phyloP scores from a whole-genome alignment of 2,113 vertebrate genomes.

The Mormoops blainvillei region DNA sequence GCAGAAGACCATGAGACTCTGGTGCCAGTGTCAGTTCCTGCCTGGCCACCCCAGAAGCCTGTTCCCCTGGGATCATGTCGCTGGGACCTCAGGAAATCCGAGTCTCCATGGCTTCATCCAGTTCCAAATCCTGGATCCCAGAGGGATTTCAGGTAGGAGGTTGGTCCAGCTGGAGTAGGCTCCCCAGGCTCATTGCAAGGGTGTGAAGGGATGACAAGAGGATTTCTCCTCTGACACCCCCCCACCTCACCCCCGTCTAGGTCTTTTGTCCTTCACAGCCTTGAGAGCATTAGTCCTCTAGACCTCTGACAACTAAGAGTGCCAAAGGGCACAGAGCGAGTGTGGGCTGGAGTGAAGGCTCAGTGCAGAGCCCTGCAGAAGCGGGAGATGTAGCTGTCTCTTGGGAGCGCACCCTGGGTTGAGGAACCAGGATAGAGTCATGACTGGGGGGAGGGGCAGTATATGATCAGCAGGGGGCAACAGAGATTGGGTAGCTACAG shows the following conservation, averaged over 20 bases:
- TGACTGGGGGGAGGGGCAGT: background rate
- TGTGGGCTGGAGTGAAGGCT: background rate
- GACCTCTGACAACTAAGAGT: background rate
- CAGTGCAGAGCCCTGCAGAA: background rate
- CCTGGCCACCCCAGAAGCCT: background rate
- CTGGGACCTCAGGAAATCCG: background rate
- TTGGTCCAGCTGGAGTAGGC: background rate
- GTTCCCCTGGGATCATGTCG: background rate
- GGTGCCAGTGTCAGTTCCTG: background rate
- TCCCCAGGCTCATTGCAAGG: background rate
- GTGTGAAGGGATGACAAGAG: background rate
- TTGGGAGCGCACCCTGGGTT: background rate
- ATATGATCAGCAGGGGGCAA: background rate
- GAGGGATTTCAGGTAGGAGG: background rate
- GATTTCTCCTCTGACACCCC: background rate
- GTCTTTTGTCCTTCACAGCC: background rate
- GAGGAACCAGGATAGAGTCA: background rate
- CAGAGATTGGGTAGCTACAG: background rate
- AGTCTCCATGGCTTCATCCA: fast-evolving
- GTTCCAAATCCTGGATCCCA: background rate
- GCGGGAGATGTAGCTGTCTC: background rate
- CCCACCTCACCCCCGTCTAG: too few species aligned
- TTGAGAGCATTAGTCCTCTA: background rate
- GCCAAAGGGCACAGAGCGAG: background rate
- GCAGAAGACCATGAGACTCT: background rate